Conservation (phyloP, 2,888 invertebrate species). For the Fabriciana adippe region DNA sequence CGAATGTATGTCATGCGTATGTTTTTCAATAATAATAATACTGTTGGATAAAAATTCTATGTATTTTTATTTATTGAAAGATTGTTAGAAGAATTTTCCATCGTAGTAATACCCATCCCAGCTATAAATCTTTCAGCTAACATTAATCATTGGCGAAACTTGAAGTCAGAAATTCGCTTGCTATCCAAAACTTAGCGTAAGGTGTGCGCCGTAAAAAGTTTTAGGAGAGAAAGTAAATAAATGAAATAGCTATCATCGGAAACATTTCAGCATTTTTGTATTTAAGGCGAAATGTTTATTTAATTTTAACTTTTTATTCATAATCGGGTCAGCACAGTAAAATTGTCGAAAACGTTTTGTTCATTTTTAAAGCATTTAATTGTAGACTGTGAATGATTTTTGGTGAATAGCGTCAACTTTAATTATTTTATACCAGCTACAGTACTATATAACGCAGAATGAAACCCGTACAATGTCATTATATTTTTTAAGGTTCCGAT, state of each 20-base stretch:
- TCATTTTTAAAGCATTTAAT: constrained; percentile 31
- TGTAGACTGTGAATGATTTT: constrained; percentile 23
- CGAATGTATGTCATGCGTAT: background rate
- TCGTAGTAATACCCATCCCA: constrained; percentile 1
- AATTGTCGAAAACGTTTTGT: constrained; percentile 23
- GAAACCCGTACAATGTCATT: too few relatives aligned
- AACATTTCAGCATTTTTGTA: constrained; percentile 1
- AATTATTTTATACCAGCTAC: background rate
- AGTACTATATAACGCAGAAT: too few relatives aligned
- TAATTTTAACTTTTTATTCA: background rate
- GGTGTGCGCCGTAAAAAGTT: constrained; percentile 7
- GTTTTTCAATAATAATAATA: too few relatives aligned
- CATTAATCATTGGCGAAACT: constrained; percentile 63
- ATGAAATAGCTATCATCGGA: constrained; percentile 7
- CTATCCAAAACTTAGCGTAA: constrained; percentile 15
- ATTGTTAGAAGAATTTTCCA: constrained; percentile 11
- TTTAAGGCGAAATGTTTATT: background rate
- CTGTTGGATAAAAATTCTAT: too few relatives aligned
- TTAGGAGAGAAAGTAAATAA: constrained; percentile 4
- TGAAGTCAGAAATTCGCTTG: constrained; percentile 31
- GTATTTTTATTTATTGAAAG: constrained; percentile 4
- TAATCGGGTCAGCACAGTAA: constrained; percentile 23
- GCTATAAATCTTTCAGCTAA: constrained; percentile 37
- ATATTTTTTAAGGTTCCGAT: too few relatives aligned
- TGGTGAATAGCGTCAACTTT: background rate